phyloP scores from a whole-genome alignment of 2,113 vertebrate genomes.

The Galbula dea region DNA sequence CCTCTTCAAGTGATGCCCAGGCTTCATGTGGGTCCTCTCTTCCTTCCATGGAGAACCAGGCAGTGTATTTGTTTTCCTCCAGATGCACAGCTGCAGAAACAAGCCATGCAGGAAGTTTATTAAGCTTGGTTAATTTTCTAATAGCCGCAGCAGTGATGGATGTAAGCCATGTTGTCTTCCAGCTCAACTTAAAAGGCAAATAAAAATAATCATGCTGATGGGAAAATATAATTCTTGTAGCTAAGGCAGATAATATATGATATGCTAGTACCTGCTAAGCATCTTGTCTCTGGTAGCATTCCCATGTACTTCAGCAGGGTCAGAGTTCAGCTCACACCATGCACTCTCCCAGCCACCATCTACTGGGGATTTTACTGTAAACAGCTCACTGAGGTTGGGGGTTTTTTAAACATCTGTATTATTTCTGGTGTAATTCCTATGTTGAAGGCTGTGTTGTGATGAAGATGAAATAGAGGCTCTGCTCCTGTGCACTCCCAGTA shows the following conservation, averaged over 20 bases:
- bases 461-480: neutral
- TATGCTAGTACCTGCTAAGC: neutral
- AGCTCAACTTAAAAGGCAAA: slow-evolving; percentile 27
- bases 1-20: rapidly evolving
- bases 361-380: neutral
- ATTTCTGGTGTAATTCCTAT: neutral
- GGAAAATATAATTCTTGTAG: slow-evolving; percentile 32
- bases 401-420: neutral
- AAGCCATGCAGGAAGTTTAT: slow-evolving; percentile 20
- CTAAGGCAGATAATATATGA: neutral
- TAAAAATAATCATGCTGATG: slow-evolving; percentile 33
- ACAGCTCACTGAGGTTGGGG: rapidly evolving
- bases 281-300: neutral
- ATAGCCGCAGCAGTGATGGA: slow-evolving; percentile 19
- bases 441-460: neutral
- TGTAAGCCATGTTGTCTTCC: neutral
- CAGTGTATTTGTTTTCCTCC: neutral
- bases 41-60: neutral
- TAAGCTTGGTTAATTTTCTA: slow-evolving; percentile 54
- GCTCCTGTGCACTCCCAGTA: neutral
- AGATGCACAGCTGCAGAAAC: neutral
- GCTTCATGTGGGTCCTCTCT: neutral
- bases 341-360: neutral
- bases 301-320: neutral
- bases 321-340: neutral